Evolutionary conservation across 2,888 invertebrate species (phyloP), one percentile per base, ranked within the genome.

Genomic region (Epicampocera succincta): DNA sequence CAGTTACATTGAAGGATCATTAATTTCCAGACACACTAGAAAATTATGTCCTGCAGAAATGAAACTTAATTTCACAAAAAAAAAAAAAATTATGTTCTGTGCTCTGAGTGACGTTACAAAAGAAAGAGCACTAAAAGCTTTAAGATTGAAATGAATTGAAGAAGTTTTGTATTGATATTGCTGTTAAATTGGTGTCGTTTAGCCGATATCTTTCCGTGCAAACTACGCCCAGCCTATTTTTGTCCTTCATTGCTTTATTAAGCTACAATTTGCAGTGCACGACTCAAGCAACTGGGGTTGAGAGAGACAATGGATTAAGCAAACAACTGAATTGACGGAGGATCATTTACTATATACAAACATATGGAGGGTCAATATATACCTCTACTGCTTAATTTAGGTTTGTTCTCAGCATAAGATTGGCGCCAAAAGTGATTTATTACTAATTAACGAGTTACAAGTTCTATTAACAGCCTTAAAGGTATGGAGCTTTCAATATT

Each of bases 281-380:
- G 50, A 3, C 9, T 8, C 0, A n/a, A 25, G 5, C 25, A 25
- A 25, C 2, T 25, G 2, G 25, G 25, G 2, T 25, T 25, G 25
- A 25, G 2, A 25, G 5, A 25, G 65, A 66, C 58, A 66, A 60
- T 15, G 48, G 42, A 42, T 72, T 72, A 72, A 58, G 44, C 2
- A 50, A 58, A 52, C 44, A 9, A 52, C 21, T 38, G 44, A 58
- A 52, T 52, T 44, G 44, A 50, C 52, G 60, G 38, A 66, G 25
- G 72, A 33, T 58, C 66, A 72, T 78, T 78, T 66, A 78, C 65
- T 78, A 66, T 58, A 58, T 44, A n/a, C n/a, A n/a, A n/a, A n/a
- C n/a, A 60, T 63, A 48, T 9, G 42, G 6, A 71, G 50, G 56
- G 2, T 25, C 25, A n/a, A n/a, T 25, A 25, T 25, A 25, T 5